Base-by-base conservation (phyloP, 2,113 vertebrate species). In the Rhipidura dahli region DNA sequence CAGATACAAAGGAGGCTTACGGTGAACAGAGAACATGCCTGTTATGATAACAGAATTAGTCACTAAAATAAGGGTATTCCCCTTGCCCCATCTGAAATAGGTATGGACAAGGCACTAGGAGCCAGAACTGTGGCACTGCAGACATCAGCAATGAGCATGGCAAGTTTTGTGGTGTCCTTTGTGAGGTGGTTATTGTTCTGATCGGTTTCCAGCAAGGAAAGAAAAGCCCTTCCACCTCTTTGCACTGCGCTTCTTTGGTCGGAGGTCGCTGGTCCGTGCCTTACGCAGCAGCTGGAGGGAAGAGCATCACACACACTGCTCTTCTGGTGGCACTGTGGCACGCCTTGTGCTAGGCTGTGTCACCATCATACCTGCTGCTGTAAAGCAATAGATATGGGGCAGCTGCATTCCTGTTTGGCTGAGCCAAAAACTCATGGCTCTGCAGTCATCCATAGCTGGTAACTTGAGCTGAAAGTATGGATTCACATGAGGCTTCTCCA, bases 381-480 rank as follows among this genome's bases (percentile, higher is more conserved):
- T 61, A 70, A 87, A 93, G n/a, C 42, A 31, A 4, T 16, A 19
- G 56, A 23, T n/a, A 50, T n/a, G n/a, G 40, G 21, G 27, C 53
- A 85, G 61, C 21, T 0, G 0, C 44, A 27, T 66, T 87, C 1
- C 1, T 1, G 0, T 50, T 75, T 26, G 28, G 15, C n/a, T 84
- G 42, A 82, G 45, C 31, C 63, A 69, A n/a, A 73, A 73, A 63
- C 22, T 70, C 10, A 13, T 13, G 13, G n/a, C 23, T 79, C 33
- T 82, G 33, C 70, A 72, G 66, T 59, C 23, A 24, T 31, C 23
- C 45, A 0, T 33, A 57, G 28, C 47, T 91, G 72, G 11, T 85
- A 77, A 27, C 56, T 54, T 83, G 22, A 81, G 28, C 47, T 90
- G 21, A 49, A 81, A 51, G 37, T 23, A 5, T 68, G 27, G 22